Base-by-base conservation (phyloP, 2,888 invertebrate species). In the Papilio protenor region DNA sequence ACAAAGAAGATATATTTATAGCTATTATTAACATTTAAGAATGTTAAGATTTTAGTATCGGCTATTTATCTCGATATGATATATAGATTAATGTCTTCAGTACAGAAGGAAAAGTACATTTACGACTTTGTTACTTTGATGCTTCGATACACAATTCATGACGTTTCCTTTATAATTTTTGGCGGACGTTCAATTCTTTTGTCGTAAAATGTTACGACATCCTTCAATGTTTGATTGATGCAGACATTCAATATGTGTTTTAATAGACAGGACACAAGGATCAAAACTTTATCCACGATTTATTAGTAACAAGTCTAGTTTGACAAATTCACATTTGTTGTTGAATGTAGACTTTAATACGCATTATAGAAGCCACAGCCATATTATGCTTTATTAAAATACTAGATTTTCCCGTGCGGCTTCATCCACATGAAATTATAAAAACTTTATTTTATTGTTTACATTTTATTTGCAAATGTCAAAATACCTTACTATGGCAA, bases 161-260 rank as follows among this genome's bases (percentile, higher is more conserved):
- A 59, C 66, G 21, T 69, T 45, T 45, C 66, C 45, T 69, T 45
- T 11, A 69, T 21, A 66, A 69, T 45, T 69, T 45, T 69, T 69
- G 66, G 66, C 66, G 8, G n/a, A 69, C 4, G 40, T 69, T 69
- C 66, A 69, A 69, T 21, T 69, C 45, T 45, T 69, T 45, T 69
- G 66, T 69, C 40, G 66, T 45, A 21, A 69, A 69, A 69, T 45
- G 66, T 45, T 69, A 18, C 66, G 66, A 69, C 66, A 66, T 66
- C 18, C 45, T 45, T 45, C 45, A 69, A 69, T 66, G n/a, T 23
- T 69, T 69, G 66, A 69, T 69, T 45, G 66, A 69, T 69, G 40
- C 45, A 61, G 61, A 69, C 11, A 33, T 21, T 12, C 33, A 40
- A 69, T 1, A 2, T n/a, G n/a, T 69, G 12, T 23, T 14, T 5